Conservation (phyloP, 2,888 invertebrate species). For the Muschampia plurimacula region DNA sequence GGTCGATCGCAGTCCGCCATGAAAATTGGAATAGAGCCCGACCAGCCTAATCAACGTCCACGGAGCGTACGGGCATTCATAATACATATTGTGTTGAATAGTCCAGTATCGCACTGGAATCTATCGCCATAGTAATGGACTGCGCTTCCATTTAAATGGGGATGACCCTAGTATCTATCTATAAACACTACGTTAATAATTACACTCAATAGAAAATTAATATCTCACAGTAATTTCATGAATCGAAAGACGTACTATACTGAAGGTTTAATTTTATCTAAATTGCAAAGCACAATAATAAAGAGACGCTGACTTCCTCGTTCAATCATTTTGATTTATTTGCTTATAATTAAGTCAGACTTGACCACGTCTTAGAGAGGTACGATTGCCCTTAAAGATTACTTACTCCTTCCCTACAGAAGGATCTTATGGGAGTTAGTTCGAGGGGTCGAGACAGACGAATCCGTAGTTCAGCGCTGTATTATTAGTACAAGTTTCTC, state of each 20-base stretch:
- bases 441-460: conserved; percentile 50
- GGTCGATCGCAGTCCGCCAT: conserved; percentile 64
- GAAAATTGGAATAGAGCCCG: conserved; percentile 76
- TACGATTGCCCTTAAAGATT: conserved; percentile 56
- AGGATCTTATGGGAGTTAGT: conserved; percentile 60
- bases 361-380: conserved; percentile 33
- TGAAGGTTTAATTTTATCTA: not conserved
- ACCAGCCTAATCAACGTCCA: conserved; percentile 68
- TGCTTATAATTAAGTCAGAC: conserved; percentile 74
- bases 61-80: conserved; percentile 66
- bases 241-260: not conserved
- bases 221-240: not conserved
- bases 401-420: conserved; percentile 62
- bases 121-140: conserved; percentile 64
- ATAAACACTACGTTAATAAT: not conserved
- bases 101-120: conserved; percentile 64
- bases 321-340: conserved; percentile 73
- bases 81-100: conserved; percentile 77
- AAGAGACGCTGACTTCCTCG: conserved; percentile 39
- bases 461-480: conserved; percentile 41
- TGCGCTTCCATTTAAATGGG: conserved; percentile 62
- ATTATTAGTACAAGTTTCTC: conserved; percentile 1
- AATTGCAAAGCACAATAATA: not conserved
- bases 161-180: conserved; percentile 40
- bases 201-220: not conserved